Base-by-base conservation (phyloP, 2,113 vertebrate genomes). In the Psittacula cyanocephala region DNA sequence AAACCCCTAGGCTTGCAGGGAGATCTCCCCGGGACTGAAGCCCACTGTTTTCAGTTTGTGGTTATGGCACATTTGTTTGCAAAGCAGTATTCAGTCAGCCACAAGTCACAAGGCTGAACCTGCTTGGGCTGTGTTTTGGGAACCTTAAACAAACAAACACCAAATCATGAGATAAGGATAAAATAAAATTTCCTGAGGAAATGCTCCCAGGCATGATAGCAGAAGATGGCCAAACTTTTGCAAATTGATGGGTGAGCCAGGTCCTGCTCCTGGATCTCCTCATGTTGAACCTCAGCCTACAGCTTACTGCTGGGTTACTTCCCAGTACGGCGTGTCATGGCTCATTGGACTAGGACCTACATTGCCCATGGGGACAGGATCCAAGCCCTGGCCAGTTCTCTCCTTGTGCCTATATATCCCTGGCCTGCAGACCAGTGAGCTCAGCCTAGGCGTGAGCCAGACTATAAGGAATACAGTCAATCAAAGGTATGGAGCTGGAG, bases 61-160 rank as follows among this genome's bases (percentile, higher is more conserved):
- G 71, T 93, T 64, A 82, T 90, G 89, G 47, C 59, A 90, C 14
- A 68, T 90, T 80, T 92, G 67, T 95, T 93, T 94, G 86, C 63
- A 81, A 93, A 93, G 84, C 82, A 86, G 50, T 65, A 55, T 93
- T 95, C 76, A 79, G 75, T 86, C 86, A 95, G 77, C 82, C 77
- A 87, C 79, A 94, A 84, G 95, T 95, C 94, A 91, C 70, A 79
- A 63, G 82, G 74, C 72, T 95, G 80, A 96, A 70, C 78, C 82
- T 78, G 57, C 41, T 87, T 89, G 78, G 74, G 85, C 65, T 88
- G 20, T 71, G 59, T 52, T 96, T 94, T 49, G 62, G 81, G 79
- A 94, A 86, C 57, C 83, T 87, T 62, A 88, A 92, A 81, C 68
- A 93, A 96, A 86, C 67, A 91, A 94, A 86, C 57, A 88, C 39